A percentile compares a stretch with the other conserved stretches of the same genome.
Evolutionary conservation across 2,113 vertebrate genomes (phyloP).

Genomic region (Salvelinus namaycush): DNA sequence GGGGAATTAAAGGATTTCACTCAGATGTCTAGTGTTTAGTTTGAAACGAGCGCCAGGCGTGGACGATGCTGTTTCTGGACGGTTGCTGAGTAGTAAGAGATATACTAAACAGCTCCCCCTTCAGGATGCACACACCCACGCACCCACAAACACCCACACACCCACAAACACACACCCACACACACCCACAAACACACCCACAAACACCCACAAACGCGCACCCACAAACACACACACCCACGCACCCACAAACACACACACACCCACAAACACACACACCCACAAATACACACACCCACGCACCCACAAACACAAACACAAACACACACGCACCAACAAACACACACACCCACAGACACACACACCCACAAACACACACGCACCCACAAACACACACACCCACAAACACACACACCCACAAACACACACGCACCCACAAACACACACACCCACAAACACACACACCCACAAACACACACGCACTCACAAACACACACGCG

Average conservation of each 20-base stretch:
- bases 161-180: fast-evolving
- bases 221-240: too few species aligned
- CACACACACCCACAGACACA: not conserved
- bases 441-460: too few species aligned
- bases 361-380: not conserved
- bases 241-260: too few species aligned
- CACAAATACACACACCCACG: too few species aligned
- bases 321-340: not conserved
- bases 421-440: fast-evolving
- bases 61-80: not conserved
- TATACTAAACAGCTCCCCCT: conserved; percentile 11
- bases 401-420: too few species aligned
- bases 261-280: too few species aligned
- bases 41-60: not conserved
- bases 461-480: too few species aligned
- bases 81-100: conserved; percentile 14
- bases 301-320: too few species aligned
- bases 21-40: not conserved
- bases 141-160: too few species aligned
- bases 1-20: conserved; percentile 8
- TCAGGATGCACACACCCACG: not conserved
- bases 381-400: too few species aligned
- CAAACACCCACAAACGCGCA: too few species aligned
- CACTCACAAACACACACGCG: not conserved
- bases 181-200: too few species aligned